Evolutionary conservation across 2,888 invertebrate species (phyloP).

Genomic region (Hipparchia semele): DNA sequence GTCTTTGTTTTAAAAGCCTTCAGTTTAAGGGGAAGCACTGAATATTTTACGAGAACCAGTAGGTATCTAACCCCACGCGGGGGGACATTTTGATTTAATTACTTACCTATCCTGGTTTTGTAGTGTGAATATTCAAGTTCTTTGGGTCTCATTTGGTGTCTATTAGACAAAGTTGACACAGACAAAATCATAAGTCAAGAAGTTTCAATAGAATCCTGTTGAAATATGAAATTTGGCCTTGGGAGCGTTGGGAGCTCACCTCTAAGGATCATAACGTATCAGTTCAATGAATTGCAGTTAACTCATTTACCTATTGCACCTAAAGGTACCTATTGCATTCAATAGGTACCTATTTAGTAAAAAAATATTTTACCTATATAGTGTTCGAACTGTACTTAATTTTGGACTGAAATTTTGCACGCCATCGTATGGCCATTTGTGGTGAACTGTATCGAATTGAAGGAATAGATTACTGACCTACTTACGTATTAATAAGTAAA

Average conservation of each 20-base stretch:
- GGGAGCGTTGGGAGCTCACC: too few species aligned
- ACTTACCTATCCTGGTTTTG: slow-evolving; percentile 36
- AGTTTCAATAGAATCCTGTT: neutral
- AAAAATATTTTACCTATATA: too few species aligned
- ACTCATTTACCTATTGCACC: too few species aligned
- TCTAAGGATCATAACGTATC: too few species aligned
- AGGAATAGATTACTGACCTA: neutral
- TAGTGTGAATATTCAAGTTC: slow-evolving; percentile 30
- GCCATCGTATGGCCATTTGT: too few species aligned
- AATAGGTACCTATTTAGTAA: too few species aligned
- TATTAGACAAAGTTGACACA: neutral
- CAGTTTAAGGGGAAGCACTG: slow-evolving; percentile 64
- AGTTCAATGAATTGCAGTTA: too few species aligned
- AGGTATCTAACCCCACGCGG: slow-evolving; percentile 33
- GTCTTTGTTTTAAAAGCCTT: slow-evolving; percentile 78
- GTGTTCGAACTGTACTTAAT: too few species aligned
- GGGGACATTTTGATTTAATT: slow-evolving; percentile 64
- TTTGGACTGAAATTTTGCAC: too few species aligned
- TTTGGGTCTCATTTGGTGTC: neutral
- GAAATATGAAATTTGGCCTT: too few species aligned
- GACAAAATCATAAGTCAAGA: neutral
- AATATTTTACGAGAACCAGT: slow-evolving; percentile 66
- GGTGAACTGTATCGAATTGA: too few species aligned
- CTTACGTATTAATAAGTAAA: neutral
- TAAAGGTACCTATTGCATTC: too few species aligned